These are phyloP conservation scores for Xestoiulus laeticollis DNA, from an alignment of 2,888 invertebrate genomes.

Conservation along the genomic window DNA sequence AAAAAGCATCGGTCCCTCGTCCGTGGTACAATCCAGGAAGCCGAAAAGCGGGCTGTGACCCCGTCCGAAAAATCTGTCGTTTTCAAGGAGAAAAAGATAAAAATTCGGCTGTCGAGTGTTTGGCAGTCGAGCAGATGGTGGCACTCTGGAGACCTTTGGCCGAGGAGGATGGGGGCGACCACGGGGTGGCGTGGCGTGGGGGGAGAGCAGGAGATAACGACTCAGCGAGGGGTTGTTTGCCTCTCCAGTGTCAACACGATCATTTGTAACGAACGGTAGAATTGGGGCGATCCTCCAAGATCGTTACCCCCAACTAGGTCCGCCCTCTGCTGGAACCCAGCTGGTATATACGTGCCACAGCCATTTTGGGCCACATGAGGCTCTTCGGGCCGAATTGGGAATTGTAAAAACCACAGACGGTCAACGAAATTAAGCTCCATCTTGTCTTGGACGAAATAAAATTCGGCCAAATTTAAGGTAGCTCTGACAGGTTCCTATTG, in stretches of 20 bases:
- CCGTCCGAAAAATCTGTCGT: not conserved
- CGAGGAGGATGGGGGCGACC: not conserved
- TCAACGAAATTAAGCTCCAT: too few species aligned
- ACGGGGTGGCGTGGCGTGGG: not conserved
- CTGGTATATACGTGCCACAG: not conserved
- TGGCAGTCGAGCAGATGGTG: not conserved
- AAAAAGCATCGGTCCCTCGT: too few species aligned
- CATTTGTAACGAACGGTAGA: not conserved
- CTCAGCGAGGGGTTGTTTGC: not conserved
- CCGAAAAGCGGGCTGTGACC: not conserved
- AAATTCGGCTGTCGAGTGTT: not conserved
- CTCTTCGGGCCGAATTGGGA: not conserved
- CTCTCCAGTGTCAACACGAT: not conserved
- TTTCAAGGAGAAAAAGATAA: not conserved
- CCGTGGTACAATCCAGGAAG: not conserved
- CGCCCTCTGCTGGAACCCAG: not conserved
- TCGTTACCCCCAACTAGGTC: not conserved
- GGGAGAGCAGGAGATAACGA: not conserved
- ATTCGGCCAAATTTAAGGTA: too few species aligned
- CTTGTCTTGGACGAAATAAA: too few species aligned
- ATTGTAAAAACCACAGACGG: too few species aligned
- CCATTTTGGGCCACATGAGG: not conserved
- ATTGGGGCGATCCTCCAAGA: not conserved
- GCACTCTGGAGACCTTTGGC: not conserved
- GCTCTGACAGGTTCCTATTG: too few species aligned